Evolutionary conservation across 2,888 invertebrate genomes (phyloP), one percentile per base, ranked within the genome.

Genomic region (Diploptera punctata): DNA sequence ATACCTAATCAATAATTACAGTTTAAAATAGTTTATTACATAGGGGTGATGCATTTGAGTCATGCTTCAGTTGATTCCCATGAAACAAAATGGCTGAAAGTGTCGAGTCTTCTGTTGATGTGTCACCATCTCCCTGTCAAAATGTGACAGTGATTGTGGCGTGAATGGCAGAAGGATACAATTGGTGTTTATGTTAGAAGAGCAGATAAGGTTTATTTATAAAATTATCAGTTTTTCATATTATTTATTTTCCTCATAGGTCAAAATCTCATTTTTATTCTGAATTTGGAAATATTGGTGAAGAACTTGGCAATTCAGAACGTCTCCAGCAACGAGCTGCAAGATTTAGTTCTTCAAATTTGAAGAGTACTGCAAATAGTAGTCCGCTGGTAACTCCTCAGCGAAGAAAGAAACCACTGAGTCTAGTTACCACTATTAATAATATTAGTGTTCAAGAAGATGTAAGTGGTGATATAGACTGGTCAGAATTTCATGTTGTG

Each of bases 251-350:
- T 52, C 21, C 18, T 29, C 2, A 29, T 29, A 57, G 57, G 31
- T 3, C 57, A 57, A 82, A 82, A 76, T 80, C 81, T 75, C 84
- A 85, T 80, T 90, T 90, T 81, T 90, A 90, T 82, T 88, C 90
- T 73, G 87, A 88, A 75, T 91, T 92, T 82, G 87, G 87, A 76
- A 81, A 85, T 80, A 84, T 89, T 81, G 88, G 86, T 76, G 89
- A 88, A 80, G 75, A 71, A n/a, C 77, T 77, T 67, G 81, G 81
- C 19, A 92, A 92, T 83, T 89, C 90, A 76, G 93, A 93, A 80
- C 88, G 92, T 78, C 86, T 96, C 77, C 92, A 93, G 81, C 95
- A 95, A 81, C 89, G 98, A 78, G 97, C 97, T 67, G 97, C 95
- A 73, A 87, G 98, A 79, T 98, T 98, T 86, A 89, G 87, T 78